A percentile compares a stretch with the other conserved stretches of the same genome.
phyloP scores from a whole-genome alignment of 2,888 invertebrate species.

The Amiota mariae region DNA sequence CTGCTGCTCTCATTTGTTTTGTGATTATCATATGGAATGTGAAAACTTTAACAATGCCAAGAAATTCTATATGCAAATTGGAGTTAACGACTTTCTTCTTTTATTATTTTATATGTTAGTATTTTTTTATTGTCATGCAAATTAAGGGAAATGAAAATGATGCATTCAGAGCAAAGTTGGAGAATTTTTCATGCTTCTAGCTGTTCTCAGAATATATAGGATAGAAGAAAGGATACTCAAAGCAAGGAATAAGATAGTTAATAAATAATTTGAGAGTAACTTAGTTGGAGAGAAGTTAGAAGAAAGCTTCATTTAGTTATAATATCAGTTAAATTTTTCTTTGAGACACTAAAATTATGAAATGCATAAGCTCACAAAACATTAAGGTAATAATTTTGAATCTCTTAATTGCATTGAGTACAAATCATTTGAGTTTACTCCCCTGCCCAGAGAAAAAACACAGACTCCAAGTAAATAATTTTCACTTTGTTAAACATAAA shows the following conservation, averaged over 20 bases:
- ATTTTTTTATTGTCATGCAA: constrained; percentile 40
- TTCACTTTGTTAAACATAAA: constrained; percentile 4
- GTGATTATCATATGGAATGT: constrained; percentile 29
- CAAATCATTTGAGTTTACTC: too few species aligned
- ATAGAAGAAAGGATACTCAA: neutral
- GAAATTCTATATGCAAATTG: constrained; percentile 67
- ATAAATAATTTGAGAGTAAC: neutral
- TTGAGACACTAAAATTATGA: too few species aligned
- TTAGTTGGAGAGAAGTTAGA: neutral
- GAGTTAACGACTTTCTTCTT: constrained; percentile 55
- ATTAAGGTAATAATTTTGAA: too few species aligned
- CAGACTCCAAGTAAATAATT: too few species aligned
- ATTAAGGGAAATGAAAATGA: constrained; percentile 20
- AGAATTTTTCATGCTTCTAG: too few species aligned
- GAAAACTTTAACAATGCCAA: constrained; percentile 59
- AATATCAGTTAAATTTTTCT: too few species aligned
- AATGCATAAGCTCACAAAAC: too few species aligned
- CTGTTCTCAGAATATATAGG: constrained; percentile 16
- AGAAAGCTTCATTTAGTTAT: too few species aligned
- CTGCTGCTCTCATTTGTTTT: neutral
- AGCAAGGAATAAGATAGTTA: neutral
- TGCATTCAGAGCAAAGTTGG: too few species aligned
- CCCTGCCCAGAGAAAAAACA: too few species aligned
- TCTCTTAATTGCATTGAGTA: too few species aligned
- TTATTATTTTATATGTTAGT: constrained; percentile 33